Evolutionary conservation across 2,113 vertebrate genomes (phyloP), one percentile per base, ranked within the genome.

Genomic region (Micronisus gabar): DNA sequence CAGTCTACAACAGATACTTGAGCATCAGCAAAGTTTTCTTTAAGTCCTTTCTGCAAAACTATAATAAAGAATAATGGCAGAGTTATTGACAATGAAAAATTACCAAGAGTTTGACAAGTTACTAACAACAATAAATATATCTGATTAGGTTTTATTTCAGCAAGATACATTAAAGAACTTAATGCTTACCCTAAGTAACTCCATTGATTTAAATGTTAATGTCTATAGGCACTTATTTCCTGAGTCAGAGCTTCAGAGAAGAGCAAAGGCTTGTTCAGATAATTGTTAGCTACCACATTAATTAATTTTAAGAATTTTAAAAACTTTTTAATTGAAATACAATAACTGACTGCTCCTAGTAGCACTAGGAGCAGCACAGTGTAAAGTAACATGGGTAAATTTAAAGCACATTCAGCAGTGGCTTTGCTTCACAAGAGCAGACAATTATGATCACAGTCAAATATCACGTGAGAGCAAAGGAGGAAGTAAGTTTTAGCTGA

Each of bases 1-100:
- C 99, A 99, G 53, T 99, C 99, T 76, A 98, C 98, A 70, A 99
- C 98, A 93, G 98, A 98, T 40, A 99, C 99, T 53, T 98, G 97
- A 53, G 98, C 99, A 88, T 99, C 98, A 91, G 99, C 99, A 97
- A 99, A 99, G 96, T 99, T 99, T 66, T 95, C 97, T n/a, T 97
- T 97, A 56, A 99, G 97, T 10, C 99, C 99, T 94, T 98, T 97
- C 93, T 99, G 98, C 70, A 99, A 95, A 40, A 99, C 99, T 99
- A 45, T 68, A 58, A 89, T 89, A 70, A 93, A 96, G 21, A 74
- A 90, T 20, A 96, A 92, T 8, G 68, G 29, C 79, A 95, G 91
- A 76, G 16, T 56, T 58, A 88, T 5, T 81, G 62, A 71, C 32
- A 66, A 29, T 70, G 41, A 82, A 95, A 95, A 94, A 81, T 48